Conservation (phyloP, 1,140 invertebrate species). For the Euglossa dilemma region DNA sequence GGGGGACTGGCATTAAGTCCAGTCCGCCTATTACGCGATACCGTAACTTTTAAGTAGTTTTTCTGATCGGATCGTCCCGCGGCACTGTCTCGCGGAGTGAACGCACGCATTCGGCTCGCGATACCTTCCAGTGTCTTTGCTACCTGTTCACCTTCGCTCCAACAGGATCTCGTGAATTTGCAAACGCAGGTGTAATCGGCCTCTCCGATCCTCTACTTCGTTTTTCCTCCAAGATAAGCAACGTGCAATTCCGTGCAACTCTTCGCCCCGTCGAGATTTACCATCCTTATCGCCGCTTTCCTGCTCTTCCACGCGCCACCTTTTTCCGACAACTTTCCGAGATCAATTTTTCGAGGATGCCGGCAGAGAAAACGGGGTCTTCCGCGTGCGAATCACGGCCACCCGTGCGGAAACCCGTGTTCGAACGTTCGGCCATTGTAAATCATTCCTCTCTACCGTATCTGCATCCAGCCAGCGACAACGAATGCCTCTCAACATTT, state of each 20-base stretch:
- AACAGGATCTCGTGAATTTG: slow-evolving; percentile 35
- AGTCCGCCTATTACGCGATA: slow-evolving; percentile 26
- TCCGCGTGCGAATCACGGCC: background rate
- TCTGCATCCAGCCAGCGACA: no score
- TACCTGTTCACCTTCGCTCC: slow-evolving; percentile 49
- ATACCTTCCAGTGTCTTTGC: background rate
- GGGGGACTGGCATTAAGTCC: background rate
- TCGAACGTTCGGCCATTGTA: slow-evolving; percentile 12
- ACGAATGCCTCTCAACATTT: no score
- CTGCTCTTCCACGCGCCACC: no score
- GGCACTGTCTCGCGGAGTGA: slow-evolving; percentile 19
- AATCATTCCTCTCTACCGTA: background rate
- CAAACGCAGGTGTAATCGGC: slow-evolving; percentile 40
- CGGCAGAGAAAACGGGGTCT: background rate
- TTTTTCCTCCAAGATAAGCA: background rate
- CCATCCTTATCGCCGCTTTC: background rate
- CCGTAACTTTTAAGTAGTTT: slow-evolving; percentile 41
- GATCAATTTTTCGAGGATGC: background rate
- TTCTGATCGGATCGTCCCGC: slow-evolving; percentile 7
- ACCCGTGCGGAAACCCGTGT: no score
- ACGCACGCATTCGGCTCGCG: slow-evolving; percentile 12
- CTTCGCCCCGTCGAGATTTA: background rate
- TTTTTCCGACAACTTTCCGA: background rate
- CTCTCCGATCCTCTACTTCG: background rate
- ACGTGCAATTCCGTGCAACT: background rate